These are phyloP conservation scores for Apamea anceps DNA, from an alignment of 2,888 invertebrate genomes.

Conservation along the genomic window DNA sequence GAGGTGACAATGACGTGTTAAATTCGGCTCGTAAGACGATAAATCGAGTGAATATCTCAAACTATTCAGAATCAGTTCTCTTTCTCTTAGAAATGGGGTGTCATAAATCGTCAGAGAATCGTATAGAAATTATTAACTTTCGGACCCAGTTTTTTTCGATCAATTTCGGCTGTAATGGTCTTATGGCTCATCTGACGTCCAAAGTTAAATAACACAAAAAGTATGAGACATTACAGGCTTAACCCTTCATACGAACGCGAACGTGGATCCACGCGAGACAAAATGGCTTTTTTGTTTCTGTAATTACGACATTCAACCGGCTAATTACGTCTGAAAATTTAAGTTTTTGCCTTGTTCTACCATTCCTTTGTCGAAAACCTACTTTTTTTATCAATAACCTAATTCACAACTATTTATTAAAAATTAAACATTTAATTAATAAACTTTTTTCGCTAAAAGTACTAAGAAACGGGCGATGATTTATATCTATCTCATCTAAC, in stretches of 20 bases:
- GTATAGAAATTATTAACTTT: conserved; percentile 70
- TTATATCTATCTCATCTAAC: no score
- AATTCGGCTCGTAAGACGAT: conserved; percentile 74
- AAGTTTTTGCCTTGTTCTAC: no score
- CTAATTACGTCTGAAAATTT: background rate
- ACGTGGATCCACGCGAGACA: background rate
- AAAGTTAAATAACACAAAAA: background rate
- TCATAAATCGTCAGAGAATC: conserved; percentile 74
- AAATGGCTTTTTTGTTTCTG: background rate
- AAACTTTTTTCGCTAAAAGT: background rate
- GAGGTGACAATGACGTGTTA: conserved; percentile 66
- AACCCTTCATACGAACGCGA: background rate
- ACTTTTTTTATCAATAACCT: background rate
- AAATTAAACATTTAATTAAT: background rate
- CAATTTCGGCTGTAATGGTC: conserved; percentile 46
- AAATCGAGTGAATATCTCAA: conserved; percentile 80
- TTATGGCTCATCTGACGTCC: background rate
- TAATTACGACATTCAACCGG: background rate
- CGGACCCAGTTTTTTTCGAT: conserved; percentile 51
- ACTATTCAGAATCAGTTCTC: conserved; percentile 83
- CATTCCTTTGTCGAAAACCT: background rate
- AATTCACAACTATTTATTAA: background rate
- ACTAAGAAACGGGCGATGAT: background rate
- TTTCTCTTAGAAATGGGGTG: conserved; percentile 70
- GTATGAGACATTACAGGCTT: background rate